Evolutionary conservation across 2,113 vertebrate species (phyloP).

Genomic region (Pachycephala philippinensis): DNA sequence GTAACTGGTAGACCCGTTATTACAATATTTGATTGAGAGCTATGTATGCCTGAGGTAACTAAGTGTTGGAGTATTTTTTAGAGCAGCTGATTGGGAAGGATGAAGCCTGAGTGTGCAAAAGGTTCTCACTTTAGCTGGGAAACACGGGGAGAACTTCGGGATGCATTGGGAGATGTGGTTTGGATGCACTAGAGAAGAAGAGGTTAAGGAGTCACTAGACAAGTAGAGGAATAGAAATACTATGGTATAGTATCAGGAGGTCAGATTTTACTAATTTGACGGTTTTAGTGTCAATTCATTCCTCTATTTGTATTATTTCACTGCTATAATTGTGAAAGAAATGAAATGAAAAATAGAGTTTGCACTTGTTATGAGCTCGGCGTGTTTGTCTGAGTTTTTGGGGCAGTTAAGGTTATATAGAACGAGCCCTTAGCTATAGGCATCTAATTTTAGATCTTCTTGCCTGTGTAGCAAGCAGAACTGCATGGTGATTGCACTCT

Average conservation of each 20-base stretch:
- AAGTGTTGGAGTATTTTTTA: not conserved
- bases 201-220: not conserved
- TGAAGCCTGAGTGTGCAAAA: not conserved
- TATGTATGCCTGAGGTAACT: not conserved
- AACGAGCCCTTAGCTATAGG: not conserved
- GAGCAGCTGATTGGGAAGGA: not conserved
- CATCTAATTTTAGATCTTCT: not conserved
- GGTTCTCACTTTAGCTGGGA: not conserved
- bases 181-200: not conserved
- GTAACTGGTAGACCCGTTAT: not conserved
- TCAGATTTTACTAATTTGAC: not conserved
- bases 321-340: not conserved
- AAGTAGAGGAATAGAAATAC: not conserved
- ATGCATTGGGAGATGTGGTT: fast-evolving
- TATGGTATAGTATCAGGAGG: not conserved
- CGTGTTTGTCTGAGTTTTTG: not conserved
- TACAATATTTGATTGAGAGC: not conserved
- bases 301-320: not conserved
- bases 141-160: fast-evolving
- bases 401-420: not conserved
- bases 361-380: not conserved
- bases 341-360: not conserved
- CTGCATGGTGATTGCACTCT: not conserved
- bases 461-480: not conserved
- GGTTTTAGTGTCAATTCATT: not conserved